phyloP scores from a whole-genome alignment of 2,797 vertebrate species.

The Brachyalestes nurse region DNA sequence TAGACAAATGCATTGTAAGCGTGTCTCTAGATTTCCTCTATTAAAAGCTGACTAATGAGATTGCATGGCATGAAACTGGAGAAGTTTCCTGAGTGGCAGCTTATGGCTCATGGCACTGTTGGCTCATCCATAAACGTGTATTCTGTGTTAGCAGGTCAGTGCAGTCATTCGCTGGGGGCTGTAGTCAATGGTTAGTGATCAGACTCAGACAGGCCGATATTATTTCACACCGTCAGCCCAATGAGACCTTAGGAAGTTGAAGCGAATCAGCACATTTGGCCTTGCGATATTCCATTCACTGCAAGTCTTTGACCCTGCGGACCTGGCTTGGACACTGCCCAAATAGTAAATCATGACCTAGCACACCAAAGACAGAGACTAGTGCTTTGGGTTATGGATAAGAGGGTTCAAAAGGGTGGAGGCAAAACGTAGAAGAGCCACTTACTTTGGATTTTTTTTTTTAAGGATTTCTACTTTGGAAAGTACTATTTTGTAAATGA shows the following conservation, averaged over 20 bases:
- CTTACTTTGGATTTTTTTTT: too few species aligned
- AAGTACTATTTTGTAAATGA: too few species aligned
- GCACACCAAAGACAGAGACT: background rate
- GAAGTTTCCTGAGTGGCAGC: conserved; percentile 48
- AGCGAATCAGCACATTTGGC: conserved; percentile 19
- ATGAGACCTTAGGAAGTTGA: conserved; percentile 9
- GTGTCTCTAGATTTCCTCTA: conserved; percentile 1
- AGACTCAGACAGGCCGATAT: conserved; percentile 2
- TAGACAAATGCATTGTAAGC: conserved; percentile 41
- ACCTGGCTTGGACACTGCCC: conserved; percentile 30
- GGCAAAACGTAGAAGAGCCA: too few species aligned
- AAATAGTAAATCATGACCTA: conserved; percentile 34
- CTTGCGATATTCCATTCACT: conserved; percentile 17
- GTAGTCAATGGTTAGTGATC: conserved; percentile 19
- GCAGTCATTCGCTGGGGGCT: conserved; percentile 7
- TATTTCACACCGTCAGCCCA: conserved; percentile 11
- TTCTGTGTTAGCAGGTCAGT: conserved; percentile 37
- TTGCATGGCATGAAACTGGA: conserved; percentile 24
- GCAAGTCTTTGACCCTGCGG: conserved; percentile 31
- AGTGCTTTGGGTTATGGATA: background rate
- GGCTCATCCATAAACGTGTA: background rate
- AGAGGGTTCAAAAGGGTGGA: too few species aligned
- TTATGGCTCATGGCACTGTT: conserved; percentile 12
- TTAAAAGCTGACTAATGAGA: conserved; percentile 31
- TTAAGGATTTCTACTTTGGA: too few species aligned